Base-by-base conservation (phyloP, 1,140 invertebrate genomes). In the Drosophila yakuba region DNA sequence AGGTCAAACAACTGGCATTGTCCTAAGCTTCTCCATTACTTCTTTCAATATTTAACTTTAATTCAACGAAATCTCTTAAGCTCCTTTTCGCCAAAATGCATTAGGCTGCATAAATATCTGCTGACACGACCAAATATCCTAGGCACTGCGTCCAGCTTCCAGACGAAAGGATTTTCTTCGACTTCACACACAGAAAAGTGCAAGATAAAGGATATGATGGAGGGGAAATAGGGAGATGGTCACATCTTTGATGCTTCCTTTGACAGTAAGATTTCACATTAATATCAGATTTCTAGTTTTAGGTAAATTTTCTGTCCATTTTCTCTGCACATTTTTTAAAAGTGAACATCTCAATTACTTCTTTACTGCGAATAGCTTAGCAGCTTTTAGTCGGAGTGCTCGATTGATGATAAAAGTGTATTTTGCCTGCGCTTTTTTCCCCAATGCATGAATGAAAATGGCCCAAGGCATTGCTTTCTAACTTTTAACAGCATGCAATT, bases 91-190 rank as follows among this genome's bases (percentile, higher is more conserved):
- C 67, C 64, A 56, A 71, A 71, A 50, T 71, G 64, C 68, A 71
- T 71, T 71, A 71, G 52, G 66, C 68, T 71, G 64, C 64, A 71
- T 71, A 71, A 71, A 71, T 58, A 71, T 71, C 68, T 71, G 68
- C 68, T 71, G 68, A 71, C 66, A 72, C 68, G 66, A 35, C 20
- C 44, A 71, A 72, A 72, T 71, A 71, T 71, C 52, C 36, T 20
- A 35, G 67, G 67, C 60, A 50, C 50, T 28, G 59, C 32, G 45
- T 50, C n/a, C 43, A 35, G 51, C 20, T 15, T 58, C n/a, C 15
- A 45, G 32, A 43, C 25, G 38, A 58, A 71, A 58, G 20, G 67
- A 71, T 71, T 69, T 57, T 48, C 25, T 15, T 36, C 15, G 25
- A 58, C 12, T 50, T 72, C 36, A 72, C 51, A 71, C 43, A 71